These are phyloP conservation scores for Pavo muticus DNA, from an alignment of 2,113 vertebrate genomes.

Conservation along the genomic window DNA sequence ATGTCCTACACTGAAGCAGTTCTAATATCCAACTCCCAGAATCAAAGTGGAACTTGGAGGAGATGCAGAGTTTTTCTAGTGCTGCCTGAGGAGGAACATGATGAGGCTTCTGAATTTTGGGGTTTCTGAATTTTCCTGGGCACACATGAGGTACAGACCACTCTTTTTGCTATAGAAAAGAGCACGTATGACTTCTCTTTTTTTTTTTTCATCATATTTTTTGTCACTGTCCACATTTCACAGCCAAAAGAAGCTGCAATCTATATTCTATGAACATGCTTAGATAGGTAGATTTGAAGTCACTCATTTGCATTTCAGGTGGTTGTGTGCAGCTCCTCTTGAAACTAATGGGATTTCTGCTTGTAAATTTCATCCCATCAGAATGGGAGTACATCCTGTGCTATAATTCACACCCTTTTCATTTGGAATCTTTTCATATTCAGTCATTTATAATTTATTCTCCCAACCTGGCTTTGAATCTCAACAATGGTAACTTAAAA, in stretches of 20 bases:
- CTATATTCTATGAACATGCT: neutral
- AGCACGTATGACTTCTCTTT: neutral
- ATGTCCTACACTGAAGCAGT: no score
- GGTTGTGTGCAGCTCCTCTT: neutral
- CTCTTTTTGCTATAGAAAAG: neutral
- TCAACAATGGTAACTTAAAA: slow-evolving; percentile 5
- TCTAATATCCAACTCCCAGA: no score
- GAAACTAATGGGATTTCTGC: neutral
- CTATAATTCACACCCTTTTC: neutral
- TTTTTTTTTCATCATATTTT: neutral
- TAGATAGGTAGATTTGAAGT: neutral
- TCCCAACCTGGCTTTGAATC: neutral
- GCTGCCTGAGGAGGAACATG: no score
- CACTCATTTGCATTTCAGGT: neutral
- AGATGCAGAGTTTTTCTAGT: no score
- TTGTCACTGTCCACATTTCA: neutral
- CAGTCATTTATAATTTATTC: slow-evolving; percentile 30
- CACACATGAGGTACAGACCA: neutral
- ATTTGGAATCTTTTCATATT: neutral
- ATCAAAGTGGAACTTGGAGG: no score
- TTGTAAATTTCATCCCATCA: neutral
- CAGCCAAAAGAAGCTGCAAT: neutral
- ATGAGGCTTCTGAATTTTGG: no score
- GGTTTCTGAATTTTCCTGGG: no score
- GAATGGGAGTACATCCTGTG: neutral